Evolutionary conservation across 2,797 vertebrate genomes (phyloP).

Genomic region (Anguilla pacifica): DNA sequence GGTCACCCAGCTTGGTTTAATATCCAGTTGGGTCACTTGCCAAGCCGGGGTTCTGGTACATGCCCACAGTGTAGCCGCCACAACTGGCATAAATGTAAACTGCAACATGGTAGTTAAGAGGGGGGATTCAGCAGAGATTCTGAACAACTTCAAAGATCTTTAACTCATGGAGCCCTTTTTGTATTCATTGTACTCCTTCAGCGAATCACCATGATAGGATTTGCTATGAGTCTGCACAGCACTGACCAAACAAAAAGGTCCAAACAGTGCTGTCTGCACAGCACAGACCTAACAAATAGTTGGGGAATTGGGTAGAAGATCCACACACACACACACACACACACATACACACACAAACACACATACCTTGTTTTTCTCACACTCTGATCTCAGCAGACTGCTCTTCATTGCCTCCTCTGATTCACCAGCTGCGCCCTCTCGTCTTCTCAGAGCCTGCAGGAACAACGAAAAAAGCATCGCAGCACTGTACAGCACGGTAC

Average conservation of each 20-base stretch:
- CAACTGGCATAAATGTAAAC: no score
- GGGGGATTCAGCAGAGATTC: background rate
- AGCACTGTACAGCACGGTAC: background rate
- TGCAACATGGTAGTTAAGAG: no score
- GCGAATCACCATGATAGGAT: background rate
- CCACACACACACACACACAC: conserved; percentile 5
- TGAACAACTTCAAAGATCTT: background rate
- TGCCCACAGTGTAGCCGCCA: no score
- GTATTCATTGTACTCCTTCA: background rate
- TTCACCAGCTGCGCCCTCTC: conserved; percentile 66
- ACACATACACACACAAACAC: background rate
- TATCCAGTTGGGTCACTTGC: no score
- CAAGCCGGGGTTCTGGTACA: no score
- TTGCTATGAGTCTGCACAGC: no score
- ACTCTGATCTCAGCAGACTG: conserved; percentile 78
- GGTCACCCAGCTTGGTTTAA: no score
- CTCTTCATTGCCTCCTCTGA: conserved; percentile 70
- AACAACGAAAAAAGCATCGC: conserved; percentile 6
- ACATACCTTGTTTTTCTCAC: conserved; percentile 78
- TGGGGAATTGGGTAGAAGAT: background rate
- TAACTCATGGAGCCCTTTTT: background rate
- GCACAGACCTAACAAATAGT: no score
- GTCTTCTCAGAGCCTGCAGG: conserved; percentile 75
- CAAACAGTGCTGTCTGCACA: no score
- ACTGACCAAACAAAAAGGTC: no score